A percentile compares a stretch with the other conserved stretches of the same genome.
phyloP scores from a whole-genome alignment of 2,888 invertebrate genomes.

The Synergus laeviventris region DNA sequence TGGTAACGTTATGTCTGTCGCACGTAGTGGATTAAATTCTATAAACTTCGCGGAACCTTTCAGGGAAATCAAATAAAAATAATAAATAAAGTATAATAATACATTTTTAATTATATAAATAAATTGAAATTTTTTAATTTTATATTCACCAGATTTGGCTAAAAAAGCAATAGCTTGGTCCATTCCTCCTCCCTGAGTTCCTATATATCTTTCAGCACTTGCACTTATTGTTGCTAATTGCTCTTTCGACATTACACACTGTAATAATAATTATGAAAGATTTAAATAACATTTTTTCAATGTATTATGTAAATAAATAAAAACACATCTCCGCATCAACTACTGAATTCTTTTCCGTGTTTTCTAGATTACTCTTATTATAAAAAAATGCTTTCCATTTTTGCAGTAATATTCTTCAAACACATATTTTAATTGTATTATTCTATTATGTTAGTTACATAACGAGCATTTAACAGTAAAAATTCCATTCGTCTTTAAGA shows the following conservation, averaged over 20 bases:
- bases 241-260: conserved; percentile 74
- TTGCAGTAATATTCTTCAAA: no score
- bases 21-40: conserved; percentile 92
- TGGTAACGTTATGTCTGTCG: conserved; percentile 88
- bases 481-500: no score
- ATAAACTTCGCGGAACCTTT: conserved; percentile 92
- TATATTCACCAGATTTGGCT: conserved; percentile 82
- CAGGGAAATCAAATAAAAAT: conserved; percentile 31
- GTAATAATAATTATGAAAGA: conserved; percentile 9
- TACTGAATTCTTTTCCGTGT: no score
- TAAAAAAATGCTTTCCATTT: no score
- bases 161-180: conserved; percentile 99
- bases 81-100: no score
- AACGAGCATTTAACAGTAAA: no score
- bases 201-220: conserved; percentile 93
- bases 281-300: no score
- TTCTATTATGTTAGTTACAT: no score
- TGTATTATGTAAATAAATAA: no score
- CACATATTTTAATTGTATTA: no score
- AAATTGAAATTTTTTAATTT: conserved; percentile 34
- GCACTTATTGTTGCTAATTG: conserved; percentile 93
- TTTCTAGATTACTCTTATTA: no score
- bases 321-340: no score
- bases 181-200: conserved; percentile 99
- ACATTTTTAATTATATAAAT: neutral